Conservation (phyloP, 2,888 invertebrate genomes). For the Dynastes maya region DNA sequence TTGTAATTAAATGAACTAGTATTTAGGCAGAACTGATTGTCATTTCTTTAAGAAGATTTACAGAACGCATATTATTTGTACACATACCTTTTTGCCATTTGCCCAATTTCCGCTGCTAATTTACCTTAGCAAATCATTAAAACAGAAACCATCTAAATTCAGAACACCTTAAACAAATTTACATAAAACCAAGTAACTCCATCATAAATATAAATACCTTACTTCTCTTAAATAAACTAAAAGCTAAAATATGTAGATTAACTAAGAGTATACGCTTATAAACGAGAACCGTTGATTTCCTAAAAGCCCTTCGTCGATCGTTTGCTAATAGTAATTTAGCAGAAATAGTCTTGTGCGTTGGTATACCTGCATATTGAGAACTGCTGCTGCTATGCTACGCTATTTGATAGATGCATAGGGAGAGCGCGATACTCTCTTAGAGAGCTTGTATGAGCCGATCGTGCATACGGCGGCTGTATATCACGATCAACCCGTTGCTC, state of each 20-base stretch:
- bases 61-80: constrained; percentile 16
- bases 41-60: background rate
- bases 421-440: constrained; percentile 26
- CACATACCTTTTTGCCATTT: constrained; percentile 12
- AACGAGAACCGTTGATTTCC: background rate
- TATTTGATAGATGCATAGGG: constrained; percentile 41
- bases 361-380: constrained; percentile 38
- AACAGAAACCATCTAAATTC: constrained; percentile 5
- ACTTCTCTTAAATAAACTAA: background rate
- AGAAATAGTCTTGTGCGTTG: constrained; percentile 33
- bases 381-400: constrained; percentile 44
- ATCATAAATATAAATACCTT: background rate
- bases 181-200: background rate
- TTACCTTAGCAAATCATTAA: constrained; percentile 22
- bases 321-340: constrained; percentile 20
- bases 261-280: background rate
- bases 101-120: constrained; percentile 36
- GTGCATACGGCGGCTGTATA: background rate
- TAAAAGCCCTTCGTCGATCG: background rate
- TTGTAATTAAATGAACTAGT: too few species aligned
- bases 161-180: background rate
- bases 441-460: constrained; percentile 34
- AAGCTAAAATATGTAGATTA: background rate
- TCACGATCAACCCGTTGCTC: constrained; percentile 1
- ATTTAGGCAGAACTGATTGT: too few species aligned